phyloP scores from a whole-genome alignment of 2,113 vertebrate genomes.

The Leucopsar rothschildi region DNA sequence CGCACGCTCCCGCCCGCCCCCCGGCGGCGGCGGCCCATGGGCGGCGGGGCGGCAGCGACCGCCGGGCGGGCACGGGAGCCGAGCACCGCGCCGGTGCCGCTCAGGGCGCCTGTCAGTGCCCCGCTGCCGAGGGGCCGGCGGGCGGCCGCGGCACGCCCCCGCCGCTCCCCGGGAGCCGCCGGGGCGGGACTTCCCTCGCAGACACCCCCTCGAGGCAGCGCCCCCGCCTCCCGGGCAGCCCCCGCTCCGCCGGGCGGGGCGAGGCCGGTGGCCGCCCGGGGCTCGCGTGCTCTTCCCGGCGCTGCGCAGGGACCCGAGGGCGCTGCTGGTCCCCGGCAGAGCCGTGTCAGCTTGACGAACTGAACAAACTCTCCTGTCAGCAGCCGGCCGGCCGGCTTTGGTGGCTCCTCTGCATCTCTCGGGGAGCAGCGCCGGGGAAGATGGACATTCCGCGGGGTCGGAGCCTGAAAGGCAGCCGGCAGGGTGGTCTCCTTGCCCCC shows the following conservation, averaged over 20 bases:
- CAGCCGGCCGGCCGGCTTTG: not conserved
- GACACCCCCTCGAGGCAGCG: not conserved
- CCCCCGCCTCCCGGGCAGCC: not conserved
- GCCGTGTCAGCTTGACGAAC: not conserved
- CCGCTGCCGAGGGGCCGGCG: not conserved
- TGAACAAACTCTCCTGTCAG: not conserved
- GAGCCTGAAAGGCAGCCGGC: not conserved
- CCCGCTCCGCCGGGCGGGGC: not conserved
- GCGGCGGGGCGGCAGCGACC: too few relatives aligned
- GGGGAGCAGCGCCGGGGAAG: not conserved
- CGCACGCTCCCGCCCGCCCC: slow-evolving; percentile 31
- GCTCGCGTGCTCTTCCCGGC: not conserved
- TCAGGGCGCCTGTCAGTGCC: too few relatives aligned
- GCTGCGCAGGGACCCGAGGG: not conserved
- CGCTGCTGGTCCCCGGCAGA: not conserved
- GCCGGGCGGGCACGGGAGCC: too few relatives aligned
- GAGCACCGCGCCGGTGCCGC: too few relatives aligned
- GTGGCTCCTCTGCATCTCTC: not conserved
- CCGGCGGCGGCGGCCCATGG: not conserved
- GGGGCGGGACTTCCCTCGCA: not conserved
- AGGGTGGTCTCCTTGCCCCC: not conserved
- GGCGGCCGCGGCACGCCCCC: slow-evolving; percentile 37
- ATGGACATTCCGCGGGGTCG: not conserved
- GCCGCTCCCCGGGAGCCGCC: not conserved
- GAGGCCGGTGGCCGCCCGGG: not conserved